Conservation (phyloP, 1,140 invertebrate genomes). For the Drosophila tsacasi region DNA sequence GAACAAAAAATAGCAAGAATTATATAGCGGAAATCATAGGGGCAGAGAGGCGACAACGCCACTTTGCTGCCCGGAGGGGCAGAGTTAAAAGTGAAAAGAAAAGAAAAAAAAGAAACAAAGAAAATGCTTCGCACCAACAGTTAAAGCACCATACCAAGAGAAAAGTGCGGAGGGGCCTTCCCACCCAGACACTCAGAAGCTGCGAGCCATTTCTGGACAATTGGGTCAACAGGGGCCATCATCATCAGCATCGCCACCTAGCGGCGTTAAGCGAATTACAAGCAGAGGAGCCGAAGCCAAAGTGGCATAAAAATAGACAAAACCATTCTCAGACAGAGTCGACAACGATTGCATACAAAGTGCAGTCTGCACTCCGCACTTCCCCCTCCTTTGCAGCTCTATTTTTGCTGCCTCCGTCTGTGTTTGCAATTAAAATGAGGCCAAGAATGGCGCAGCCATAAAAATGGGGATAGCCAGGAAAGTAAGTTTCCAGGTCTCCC, state of each 20-base stretch:
- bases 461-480: conserved; percentile 53
- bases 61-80: conserved; percentile 25
- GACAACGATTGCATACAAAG: conserved; percentile 69
- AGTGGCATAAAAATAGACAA: conserved; percentile 79
- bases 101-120: conserved; percentile 38
- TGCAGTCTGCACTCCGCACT: conserved; percentile 39
- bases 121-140: conserved; percentile 47
- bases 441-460: conserved; percentile 57
- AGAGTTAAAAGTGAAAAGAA: conserved; percentile 45
- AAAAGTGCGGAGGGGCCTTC: conserved; percentile 7
- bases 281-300: conserved; percentile 37
- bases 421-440: conserved; percentile 77
- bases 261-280: conserved; percentile 77
- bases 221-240: conserved; percentile 73
- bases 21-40: conserved; percentile 9
- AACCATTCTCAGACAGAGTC: conserved; percentile 45
- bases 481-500: conserved; percentile 51
- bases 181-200: conserved; percentile 17
- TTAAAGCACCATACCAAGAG: conserved; percentile 25
- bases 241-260: conserved; percentile 64
- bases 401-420: conserved; percentile 11
- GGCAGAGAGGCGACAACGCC: background rate
- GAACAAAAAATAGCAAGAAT: conserved; percentile 9
- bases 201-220: conserved; percentile 53
- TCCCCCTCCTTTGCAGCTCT: conserved; percentile 2